Percentiles rank a stretch among this genome's conserved stretches.
Conservation (phyloP, 2,888 invertebrate species). For the Drosophila mettleri region DNA sequence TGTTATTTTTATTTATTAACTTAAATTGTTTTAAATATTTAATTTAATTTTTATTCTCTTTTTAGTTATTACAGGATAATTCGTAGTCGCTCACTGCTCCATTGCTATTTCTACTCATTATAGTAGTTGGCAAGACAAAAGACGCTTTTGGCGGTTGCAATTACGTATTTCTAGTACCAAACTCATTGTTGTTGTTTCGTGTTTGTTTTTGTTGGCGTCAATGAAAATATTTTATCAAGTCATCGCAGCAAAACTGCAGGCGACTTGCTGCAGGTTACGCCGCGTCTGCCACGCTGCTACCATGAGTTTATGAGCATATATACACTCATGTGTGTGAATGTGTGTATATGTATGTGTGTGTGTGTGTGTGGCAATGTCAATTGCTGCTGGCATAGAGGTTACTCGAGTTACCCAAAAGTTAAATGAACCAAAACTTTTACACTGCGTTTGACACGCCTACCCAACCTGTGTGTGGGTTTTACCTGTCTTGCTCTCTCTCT, state of each 20-base stretch:
- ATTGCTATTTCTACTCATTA: neutral
- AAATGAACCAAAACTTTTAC: conserved; percentile 65
- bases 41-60: too few species aligned
- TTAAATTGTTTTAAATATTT: too few species aligned
- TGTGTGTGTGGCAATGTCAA: conserved; percentile 43
- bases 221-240: conserved; percentile 71
- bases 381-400: conserved; percentile 45
- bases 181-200: conserved; percentile 7
- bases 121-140: conserved; percentile 55
- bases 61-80: neutral
- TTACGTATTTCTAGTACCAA: neutral
- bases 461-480: neutral
- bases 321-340: too few species aligned
- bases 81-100: neutral
- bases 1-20: too few species aligned
- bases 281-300: conserved; percentile 16
- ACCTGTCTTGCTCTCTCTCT: conserved; percentile 1
- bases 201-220: conserved; percentile 47
- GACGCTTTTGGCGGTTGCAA: conserved; percentile 22
- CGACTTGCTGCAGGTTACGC: conserved; percentile 50
- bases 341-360: too few species aligned
- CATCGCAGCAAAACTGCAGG: conserved; percentile 51
- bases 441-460: conserved; percentile 59
- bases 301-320: too few species aligned
- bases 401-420: conserved; percentile 53